These are phyloP conservation scores for Gorsachius goisagi DNA, from an alignment of 2,113 vertebrate species.

Conservation along the genomic window DNA sequence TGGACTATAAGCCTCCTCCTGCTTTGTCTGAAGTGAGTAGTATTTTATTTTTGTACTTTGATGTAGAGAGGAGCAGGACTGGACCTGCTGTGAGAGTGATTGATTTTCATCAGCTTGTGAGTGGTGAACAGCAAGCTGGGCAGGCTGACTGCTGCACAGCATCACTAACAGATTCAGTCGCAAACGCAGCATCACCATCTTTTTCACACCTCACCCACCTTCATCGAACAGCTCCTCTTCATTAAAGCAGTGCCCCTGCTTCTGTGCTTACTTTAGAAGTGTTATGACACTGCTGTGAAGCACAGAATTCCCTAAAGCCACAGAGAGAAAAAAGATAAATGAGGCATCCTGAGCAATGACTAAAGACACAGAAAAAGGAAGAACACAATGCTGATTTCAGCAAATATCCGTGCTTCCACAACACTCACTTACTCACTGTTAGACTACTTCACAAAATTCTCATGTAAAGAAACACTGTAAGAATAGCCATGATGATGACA, in stretches of 20 bases:
- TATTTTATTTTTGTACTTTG: constrained; percentile 37
- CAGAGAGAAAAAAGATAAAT: constrained; percentile 26
- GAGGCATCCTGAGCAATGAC: constrained; percentile 20
- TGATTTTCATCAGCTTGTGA: constrained; percentile 44
- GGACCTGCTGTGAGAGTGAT: constrained; percentile 33
- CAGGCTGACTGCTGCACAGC: constrained; percentile 5
- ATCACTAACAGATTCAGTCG: neutral
- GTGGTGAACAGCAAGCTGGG: constrained; percentile 5
- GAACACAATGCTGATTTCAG: constrained; percentile 39
- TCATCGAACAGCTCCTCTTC: constrained; percentile 35
- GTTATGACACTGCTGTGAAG: constrained; percentile 51
- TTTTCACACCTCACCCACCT: constrained; percentile 23
- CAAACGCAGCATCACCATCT: constrained; percentile 23
- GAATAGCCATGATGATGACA: neutral
- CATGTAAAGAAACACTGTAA: neutral
- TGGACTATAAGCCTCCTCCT: neutral
- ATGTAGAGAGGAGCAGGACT: constrained; percentile 36
- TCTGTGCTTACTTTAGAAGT: constrained; percentile 45
- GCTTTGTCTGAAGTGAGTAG: constrained; percentile 2
- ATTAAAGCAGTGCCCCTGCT: constrained; percentile 43
- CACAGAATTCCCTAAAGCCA: constrained; percentile 35
- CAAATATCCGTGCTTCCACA: constrained; percentile 4
- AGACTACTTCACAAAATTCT: neutral
- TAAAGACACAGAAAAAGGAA: constrained; percentile 36
- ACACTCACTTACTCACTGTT: constrained; percentile 3